Evolutionary conservation across 2,888 invertebrate species (phyloP), one percentile per base, ranked within the genome.

Genomic region (Nephrotoma appendiculata): DNA sequence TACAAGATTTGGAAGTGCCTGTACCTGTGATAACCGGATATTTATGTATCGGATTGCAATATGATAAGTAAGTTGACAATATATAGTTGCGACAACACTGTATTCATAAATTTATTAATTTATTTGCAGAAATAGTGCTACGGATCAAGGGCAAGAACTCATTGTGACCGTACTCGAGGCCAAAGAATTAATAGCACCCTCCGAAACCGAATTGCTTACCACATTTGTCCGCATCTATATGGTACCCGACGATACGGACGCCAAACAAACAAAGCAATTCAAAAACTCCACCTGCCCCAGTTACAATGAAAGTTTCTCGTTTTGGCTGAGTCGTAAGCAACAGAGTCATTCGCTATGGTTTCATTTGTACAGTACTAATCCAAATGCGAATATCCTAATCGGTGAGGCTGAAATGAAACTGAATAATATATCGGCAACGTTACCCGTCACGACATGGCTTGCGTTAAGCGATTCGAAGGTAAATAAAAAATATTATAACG

Each of bases 361-460:
- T 90, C 95, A 95, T 89, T 92, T 95, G 86, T 95, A 94, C 89
- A 93, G 94, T 88, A 94, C 94, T 89, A 93, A 94, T 45, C 44
- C 41, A 88, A 93, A 92, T 87, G 93, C 94, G 86, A 94, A 94
- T 89, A 94, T 94, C 0, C 90, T 95, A 84, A 93, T 92, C 48
- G 94, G 95, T 1, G 95, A 95, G 90, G 94, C 94, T 6, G 95
- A 95, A 89, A 92, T 96, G 88, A 93, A 94, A 88, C 91, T 96
- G 48, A 93, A 93, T 11, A 92, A 91, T n/a, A 84, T 84, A 15
- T 94, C 94, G 90, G 92, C 95, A 87, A 93, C 95, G 85, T 94
- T 94, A 52, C 95, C 96, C 0, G 94, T 95, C 85, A 95, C 95
- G 86, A 95, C 95, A n/a, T 96, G 96, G 96, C 93, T 96, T 87